These are phyloP conservation scores for Lucifuga dentata DNA, from an alignment of 2,113 vertebrate species.

Conservation along the genomic window DNA sequence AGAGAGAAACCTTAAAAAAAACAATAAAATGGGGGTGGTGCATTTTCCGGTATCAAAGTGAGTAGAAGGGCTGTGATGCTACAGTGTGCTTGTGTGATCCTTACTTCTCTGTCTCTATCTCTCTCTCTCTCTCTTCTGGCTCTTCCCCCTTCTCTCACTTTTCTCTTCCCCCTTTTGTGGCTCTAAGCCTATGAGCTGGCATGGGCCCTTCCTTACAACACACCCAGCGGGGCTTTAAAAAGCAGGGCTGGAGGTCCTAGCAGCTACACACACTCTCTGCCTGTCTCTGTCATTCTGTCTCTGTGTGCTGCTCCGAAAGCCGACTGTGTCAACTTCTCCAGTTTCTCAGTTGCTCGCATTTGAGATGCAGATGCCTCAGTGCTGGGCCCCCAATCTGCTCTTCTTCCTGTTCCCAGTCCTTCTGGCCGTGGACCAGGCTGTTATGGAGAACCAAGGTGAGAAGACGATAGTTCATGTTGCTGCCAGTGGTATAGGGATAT, in stretches of 20 bases:
- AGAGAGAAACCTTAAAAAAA: constrained; percentile 42
- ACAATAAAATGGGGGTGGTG: constrained; percentile 45
- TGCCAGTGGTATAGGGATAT: constrained; percentile 57
- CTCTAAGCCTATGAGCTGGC: constrained; percentile 81
- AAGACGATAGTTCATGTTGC: constrained; percentile 55
- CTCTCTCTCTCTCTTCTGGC: constrained; percentile 38
- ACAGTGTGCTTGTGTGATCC: constrained; percentile 74
- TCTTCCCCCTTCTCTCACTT: constrained; percentile 59
- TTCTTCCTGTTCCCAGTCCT: constrained; percentile 68
- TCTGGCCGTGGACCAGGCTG: constrained; percentile 42
- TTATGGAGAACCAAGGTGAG: constrained; percentile 78
- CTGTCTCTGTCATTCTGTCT: constrained; percentile 42
- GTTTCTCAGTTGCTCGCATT: constrained; percentile 53
- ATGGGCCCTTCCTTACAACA: constrained; percentile 77
- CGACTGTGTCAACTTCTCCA: constrained; percentile 46
- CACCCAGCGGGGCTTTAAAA: constrained; percentile 83
- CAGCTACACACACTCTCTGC: constrained; percentile 65
- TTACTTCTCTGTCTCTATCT: constrained; percentile 5
- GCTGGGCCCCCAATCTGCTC: constrained; percentile 46
- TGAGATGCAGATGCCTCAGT: constrained; percentile 61
- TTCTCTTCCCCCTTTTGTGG: constrained; percentile 64
- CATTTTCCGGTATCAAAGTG: constrained; percentile 42
- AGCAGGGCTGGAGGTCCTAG: constrained; percentile 77
- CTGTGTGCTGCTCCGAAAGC: constrained; percentile 39
- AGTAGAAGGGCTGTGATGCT: constrained; percentile 55